phyloP scores from a whole-genome alignment of 2,888 invertebrate genomes.

The Pachymerium ferrugineum region DNA sequence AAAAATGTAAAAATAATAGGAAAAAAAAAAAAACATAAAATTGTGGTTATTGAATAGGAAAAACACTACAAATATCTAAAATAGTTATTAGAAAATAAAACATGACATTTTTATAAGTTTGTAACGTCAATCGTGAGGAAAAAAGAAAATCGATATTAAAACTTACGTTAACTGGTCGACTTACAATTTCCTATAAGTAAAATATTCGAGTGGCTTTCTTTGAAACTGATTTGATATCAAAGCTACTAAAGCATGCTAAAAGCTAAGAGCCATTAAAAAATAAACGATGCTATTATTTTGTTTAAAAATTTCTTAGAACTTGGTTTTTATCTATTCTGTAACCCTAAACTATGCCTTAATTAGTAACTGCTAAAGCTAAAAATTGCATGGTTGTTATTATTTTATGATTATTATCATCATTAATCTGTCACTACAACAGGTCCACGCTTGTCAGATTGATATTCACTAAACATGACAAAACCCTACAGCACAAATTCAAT shows the following conservation, averaged over 20 bases:
- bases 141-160: slow-evolving; percentile 17
- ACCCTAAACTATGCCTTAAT: slow-evolving; percentile 23
- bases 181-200: slow-evolving; percentile 25
- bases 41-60: too few relatives aligned
- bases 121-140: slow-evolving; percentile 14
- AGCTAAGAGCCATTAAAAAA: not conserved
- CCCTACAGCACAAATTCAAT: slow-evolving; percentile 16
- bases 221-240: slow-evolving; percentile 11
- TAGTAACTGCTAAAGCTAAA: slow-evolving; percentile 20
- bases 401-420: slow-evolving; percentile 7
- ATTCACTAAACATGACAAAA: not conserved
- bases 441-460: slow-evolving; percentile 21
- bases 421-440: slow-evolving; percentile 19
- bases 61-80: not conserved
- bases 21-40: too few relatives aligned
- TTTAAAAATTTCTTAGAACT: slow-evolving; percentile 3
- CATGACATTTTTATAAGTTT: not conserved
- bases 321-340: not conserved
- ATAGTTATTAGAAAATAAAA: not conserved
- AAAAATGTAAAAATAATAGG: too few relatives aligned
- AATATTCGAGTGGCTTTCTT: slow-evolving; percentile 7
- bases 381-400: slow-evolving; percentile 11
- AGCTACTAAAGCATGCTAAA: slow-evolving; percentile 24
- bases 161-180: slow-evolving; percentile 15
- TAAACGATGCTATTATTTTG: not conserved